Evolutionary conservation across 2,888 invertebrate species (phyloP).

Genomic region (Didymodactylos carnosus): DNA sequence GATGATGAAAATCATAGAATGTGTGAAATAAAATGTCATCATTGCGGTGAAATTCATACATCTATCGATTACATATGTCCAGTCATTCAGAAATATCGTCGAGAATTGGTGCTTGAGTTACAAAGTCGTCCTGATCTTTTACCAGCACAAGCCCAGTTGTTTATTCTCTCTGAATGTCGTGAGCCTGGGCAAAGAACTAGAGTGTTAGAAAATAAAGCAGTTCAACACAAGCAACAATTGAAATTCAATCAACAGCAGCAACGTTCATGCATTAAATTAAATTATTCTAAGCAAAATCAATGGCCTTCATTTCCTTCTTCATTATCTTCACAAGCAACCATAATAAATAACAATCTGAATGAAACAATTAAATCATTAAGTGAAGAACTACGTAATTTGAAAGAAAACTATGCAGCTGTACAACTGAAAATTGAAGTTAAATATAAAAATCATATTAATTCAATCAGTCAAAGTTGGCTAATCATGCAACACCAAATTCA

Average conservation of each 20-base stretch:
- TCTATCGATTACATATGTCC: neutral
- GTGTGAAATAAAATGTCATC: neutral
- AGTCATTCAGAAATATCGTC: neutral
- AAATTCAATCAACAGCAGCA: neutral
- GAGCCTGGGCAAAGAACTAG: neutral
- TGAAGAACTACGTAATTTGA: neutral
- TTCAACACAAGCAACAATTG: too few species aligned
- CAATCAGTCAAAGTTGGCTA: neutral
- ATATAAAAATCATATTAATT: neutral
- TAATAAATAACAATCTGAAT: neutral
- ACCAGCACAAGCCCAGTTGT: neutral
- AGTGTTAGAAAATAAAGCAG: neutral
- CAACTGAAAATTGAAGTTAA: neutral
- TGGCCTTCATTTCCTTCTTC: neutral
- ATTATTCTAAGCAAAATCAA: neutral
- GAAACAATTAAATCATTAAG: neutral
- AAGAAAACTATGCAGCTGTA: neutral
- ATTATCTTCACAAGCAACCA: neutral
- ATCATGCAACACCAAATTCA: neutral
- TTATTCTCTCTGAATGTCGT: neutral
- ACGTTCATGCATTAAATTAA: neutral
- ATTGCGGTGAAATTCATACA: neutral
- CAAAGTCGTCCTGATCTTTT: neutral
- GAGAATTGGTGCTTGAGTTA: neutral
- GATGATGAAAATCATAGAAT: neutral